Evolutionary conservation across 2,888 invertebrate species (phyloP).

Genomic region (Synergus itoensis): DNA sequence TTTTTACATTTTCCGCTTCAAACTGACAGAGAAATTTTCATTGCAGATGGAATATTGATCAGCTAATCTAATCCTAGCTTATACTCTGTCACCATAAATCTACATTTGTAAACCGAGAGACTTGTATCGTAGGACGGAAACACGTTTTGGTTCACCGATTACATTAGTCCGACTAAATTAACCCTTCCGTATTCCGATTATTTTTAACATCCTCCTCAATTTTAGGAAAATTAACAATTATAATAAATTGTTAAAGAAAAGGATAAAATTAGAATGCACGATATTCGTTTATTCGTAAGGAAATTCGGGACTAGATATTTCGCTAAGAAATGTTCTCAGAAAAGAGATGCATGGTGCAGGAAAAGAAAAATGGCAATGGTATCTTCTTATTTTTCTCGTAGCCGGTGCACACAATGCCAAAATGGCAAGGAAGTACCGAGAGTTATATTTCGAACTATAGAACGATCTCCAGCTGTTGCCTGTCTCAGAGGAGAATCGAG

Average conservation of each 20-base stretch:
- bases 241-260: too few species aligned
- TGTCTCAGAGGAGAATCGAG: conserved; percentile 55
- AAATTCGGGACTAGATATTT: too few species aligned
- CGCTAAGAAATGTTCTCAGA: background rate
- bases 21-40: background rate
- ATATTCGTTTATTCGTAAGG: too few species aligned
- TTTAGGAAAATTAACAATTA: background rate
- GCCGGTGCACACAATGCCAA: conserved; percentile 51
- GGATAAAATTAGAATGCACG: background rate
- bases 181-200: background rate
- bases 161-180: background rate
- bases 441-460: conserved; percentile 56
- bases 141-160: background rate
- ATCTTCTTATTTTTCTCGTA: conserved; percentile 45
- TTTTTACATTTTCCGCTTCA: too few species aligned
- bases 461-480: conserved; percentile 67
- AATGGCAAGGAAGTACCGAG: conserved; percentile 49
- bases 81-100: conserved; percentile 48
- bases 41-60: conserved; percentile 24
- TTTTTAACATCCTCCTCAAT: background rate
- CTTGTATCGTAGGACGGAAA: conserved; percentile 14
- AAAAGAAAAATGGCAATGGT: conserved; percentile 41
- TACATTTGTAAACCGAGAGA: conserved; percentile 48
- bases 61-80: conserved; percentile 11
- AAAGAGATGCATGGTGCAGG: conserved; percentile 28